Evolutionary conservation across 1,140 invertebrate species (phyloP).

Genomic region (Chironomus tepperi): DNA sequence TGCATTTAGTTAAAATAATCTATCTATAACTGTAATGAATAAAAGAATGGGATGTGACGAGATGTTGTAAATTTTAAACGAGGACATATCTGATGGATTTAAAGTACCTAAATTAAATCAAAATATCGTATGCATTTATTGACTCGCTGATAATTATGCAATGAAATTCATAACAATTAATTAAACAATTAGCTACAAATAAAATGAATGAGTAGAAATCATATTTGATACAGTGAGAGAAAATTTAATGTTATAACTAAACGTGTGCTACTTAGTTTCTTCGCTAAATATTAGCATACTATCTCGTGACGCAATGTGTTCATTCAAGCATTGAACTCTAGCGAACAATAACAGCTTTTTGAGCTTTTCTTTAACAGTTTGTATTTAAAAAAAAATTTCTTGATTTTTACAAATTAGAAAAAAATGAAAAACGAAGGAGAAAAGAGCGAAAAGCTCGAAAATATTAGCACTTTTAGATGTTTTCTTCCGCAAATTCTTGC

Average conservation of each 20-base stretch:
- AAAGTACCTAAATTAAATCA: too few relatives aligned
- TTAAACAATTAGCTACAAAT: background rate
- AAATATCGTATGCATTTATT: too few relatives aligned
- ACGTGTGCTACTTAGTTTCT: too few relatives aligned
- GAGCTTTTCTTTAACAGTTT: too few relatives aligned
- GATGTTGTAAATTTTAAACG: too few relatives aligned
- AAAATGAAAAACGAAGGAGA: background rate
- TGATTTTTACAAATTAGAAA: background rate
- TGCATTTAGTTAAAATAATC: too few relatives aligned
- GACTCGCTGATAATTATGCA: too few relatives aligned
- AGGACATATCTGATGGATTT: too few relatives aligned
- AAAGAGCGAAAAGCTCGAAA: background rate
- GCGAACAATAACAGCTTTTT: background rate
- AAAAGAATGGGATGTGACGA: too few relatives aligned
- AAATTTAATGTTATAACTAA: background rate
- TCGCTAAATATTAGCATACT: background rate
- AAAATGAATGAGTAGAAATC: background rate
- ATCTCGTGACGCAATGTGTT: background rate
- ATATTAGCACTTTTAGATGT: conserved; percentile 20
- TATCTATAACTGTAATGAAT: too few relatives aligned
- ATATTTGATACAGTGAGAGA: background rate
- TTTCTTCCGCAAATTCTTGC: conserved; percentile 37
- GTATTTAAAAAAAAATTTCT: background rate
- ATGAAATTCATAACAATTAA: background rate
- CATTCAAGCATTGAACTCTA: conserved; percentile 20